Base-by-base conservation (phyloP, 2,888 invertebrate species). In the Hydroisotoma schaefferi region DNA sequence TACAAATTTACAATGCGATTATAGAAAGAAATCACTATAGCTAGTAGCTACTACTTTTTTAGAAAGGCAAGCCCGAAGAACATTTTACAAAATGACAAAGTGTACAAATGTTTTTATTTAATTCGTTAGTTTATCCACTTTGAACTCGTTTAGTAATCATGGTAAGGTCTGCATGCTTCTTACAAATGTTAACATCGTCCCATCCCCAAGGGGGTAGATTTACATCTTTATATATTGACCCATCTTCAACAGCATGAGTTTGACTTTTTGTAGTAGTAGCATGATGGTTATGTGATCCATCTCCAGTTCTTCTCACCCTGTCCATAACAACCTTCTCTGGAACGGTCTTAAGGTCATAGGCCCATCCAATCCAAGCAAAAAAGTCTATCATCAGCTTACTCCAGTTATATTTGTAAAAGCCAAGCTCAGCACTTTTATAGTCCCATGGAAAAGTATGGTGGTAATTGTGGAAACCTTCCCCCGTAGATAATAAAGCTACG, bases 391-490 rank as follows among this genome's bases (percentile, higher is more conserved):
- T 87, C 15, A 80, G 78, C 0, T 88, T 87, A 0, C 90, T 88
- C 72, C 87, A 79, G 76, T 91, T 91, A 20, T 86, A 77, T 61
- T 25, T 46, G 43, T 83, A 84, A 74, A 84, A 83, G 15, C 89
- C 89, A n/a, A 90, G 79, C 76, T 94, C 94, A 4, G 90, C 87
- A 26, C 93, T 88, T 74, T 90, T 88, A 81, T 94, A 94, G 77
- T 94, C 94, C 87, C 90, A 90, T 0, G 93, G 93, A 77, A 94
- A 94, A 0, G 87, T 87, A 78, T 94, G 94, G 76, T 94, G 94
- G 77, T 90, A 94, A 78, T 94, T 94, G 79, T 94, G 94, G 88
- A 90, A 94, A 20, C 80, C 79, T 66, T 75, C 75, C 15, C 74
- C 74, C 23, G 72, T 57, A 23, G 72, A 68, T 43, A 72, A 18